These are phyloP conservation scores for Zaprionus lineosus DNA, from an alignment of 2,888 invertebrate species.

Conservation along the genomic window DNA sequence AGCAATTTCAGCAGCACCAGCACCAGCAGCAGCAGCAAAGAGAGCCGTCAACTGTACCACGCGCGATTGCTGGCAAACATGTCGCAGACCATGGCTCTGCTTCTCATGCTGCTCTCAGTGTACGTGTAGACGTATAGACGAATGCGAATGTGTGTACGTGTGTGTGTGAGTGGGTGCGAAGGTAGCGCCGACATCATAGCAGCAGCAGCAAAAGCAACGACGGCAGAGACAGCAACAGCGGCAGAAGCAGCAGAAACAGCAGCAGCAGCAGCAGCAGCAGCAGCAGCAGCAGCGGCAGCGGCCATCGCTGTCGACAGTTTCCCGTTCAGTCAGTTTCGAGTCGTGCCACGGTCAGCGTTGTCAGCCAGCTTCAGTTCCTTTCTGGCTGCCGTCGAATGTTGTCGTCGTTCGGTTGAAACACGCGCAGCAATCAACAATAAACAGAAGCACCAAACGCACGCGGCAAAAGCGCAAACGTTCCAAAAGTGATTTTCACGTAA, in stretches of 20 bases:
- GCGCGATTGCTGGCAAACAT: conserved; percentile 46
- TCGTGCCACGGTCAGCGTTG: conserved; percentile 76
- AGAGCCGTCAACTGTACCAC: conserved; percentile 68
- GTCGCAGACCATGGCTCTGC: conserved; percentile 22
- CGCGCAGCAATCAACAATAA: conserved; percentile 61
- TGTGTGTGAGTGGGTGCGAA: conserved; percentile 56
- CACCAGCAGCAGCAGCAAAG: conserved; percentile 19
- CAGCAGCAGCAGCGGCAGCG: conserved; percentile 43
- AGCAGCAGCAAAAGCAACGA: conserved; percentile 1
- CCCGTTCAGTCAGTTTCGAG: conserved; percentile 79
- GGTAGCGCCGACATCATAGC: conserved; percentile 49
- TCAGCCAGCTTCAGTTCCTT: conserved; percentile 82
- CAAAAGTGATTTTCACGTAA: conserved; percentile 33
- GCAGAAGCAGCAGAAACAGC: conserved; percentile 36
- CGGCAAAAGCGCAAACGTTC: conserved; percentile 37
- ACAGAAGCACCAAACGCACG: conserved; percentile 36
- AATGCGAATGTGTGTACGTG: no score
- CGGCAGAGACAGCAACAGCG: conserved; percentile 18
- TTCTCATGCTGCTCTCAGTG: conserved; percentile 11
- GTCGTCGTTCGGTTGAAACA: conserved; percentile 79
- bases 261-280: conserved; percentile 19
- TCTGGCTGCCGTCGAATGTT: conserved; percentile 83
- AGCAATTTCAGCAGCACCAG: no score
- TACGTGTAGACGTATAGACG: neutral
- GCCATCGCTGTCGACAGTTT: conserved; percentile 62